Evolutionary conservation across 2,888 invertebrate species (phyloP), one percentile per base, ranked within the genome.

Genomic region (Siphlonurus alternatus): DNA sequence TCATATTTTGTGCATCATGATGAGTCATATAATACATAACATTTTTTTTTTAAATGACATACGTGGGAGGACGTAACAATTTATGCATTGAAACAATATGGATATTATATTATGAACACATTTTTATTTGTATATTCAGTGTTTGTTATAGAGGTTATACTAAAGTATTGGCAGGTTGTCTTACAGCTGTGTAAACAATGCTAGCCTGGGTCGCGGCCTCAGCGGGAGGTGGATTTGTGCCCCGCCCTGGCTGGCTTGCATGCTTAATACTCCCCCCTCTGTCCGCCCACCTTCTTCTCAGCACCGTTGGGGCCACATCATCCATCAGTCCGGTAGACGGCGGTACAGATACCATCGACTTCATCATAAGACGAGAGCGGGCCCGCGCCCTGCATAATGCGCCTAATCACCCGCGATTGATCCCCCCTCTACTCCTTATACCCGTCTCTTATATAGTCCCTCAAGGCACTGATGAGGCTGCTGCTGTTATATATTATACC

Each of bases 121-220:
- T n/a, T n/a, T n/a, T n/a, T n/a, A n/a, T n/a, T n/a, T n/a, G n/a
- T n/a, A n/a, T n/a, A n/a, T n/a, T n/a, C n/a, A n/a, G n/a, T n/a
- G n/a, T n/a, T n/a, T n/a, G n/a, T n/a, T n/a, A n/a, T n/a, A n/a
- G n/a, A n/a, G n/a, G n/a, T n/a, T n/a, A n/a, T n/a, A n/a, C n/a
- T n/a, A n/a, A 56, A 20, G 5, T 5, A 56, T 56, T 56, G 56
- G 56, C 56, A 56, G 56, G 56, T 56, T 56, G 56, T 56, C 56
- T 38, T 56, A 56, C 56, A 56, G 56, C 56, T 56, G 56, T 56
- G 56, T 56, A 56, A 56, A 56, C 56, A 56, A 56, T 56, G 56
- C 38, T 38, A 38, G 38, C 38, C 38, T 38, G 38, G 38, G 38
- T 38, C 38, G 38, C 38, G 38, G 56, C 19, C 19, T 22, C 56